Evolutionary conservation across 64 coral and sea anemone genomes (phyloP).

Genomic region (Montipora foliosa): DNA sequence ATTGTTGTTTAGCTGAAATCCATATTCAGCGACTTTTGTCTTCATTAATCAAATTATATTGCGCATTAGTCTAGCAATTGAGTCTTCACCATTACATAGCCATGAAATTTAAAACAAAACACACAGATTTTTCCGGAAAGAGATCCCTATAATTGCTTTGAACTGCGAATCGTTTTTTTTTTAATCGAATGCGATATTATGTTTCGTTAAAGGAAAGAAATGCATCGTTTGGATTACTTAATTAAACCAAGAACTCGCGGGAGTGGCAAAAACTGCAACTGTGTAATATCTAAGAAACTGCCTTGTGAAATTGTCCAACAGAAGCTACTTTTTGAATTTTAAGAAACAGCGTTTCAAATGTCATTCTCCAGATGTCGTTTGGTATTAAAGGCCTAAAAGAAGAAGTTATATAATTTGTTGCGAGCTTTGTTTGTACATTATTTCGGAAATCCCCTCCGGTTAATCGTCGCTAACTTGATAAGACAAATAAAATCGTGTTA

Average conservation of each 20-base stretch:
- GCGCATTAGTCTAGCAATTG: conserved; percentile 32
- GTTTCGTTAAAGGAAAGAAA: neutral
- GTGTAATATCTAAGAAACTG: neutral
- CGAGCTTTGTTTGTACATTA: conserved; percentile 32
- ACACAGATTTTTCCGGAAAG: neutral
- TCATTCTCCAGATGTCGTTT: neutral
- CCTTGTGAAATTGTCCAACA: neutral
- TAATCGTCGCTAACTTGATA: conserved; percentile 27
- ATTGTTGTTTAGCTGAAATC: conserved; percentile 1
- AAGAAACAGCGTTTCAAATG: neutral
- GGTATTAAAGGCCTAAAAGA: neutral
- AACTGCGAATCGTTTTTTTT: neutral
- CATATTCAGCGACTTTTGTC: conserved; percentile 17
- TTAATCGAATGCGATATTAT: neutral
- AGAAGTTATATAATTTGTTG: neutral
- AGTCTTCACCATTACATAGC: conserved; percentile 2
- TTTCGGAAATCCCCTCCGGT: conserved; percentile 15
- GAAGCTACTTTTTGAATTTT: neutral
- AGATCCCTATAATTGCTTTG: neutral
- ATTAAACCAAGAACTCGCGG: neutral
- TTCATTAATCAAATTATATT: conserved; percentile 51
- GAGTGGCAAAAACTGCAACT: conserved; percentile 13
- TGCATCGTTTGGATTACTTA: neutral
- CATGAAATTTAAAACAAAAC: conserved; percentile 45
- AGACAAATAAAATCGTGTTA: conserved; percentile 34